Base-by-base conservation (phyloP, 2,888 invertebrate genomes). In the Hypena proboscidalis region DNA sequence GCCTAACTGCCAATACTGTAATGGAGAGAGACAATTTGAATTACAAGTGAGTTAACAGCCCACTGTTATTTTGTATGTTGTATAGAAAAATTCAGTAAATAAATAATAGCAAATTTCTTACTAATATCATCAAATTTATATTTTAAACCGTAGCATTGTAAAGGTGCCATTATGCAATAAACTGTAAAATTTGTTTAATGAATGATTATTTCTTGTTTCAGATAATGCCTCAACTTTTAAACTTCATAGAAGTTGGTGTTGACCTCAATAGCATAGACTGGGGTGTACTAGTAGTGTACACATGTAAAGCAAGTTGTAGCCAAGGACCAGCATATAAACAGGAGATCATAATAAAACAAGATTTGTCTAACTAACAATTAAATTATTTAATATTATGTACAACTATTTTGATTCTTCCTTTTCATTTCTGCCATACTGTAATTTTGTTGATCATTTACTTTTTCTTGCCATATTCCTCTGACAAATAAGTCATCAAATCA, bases 261-360 rank as follows among this genome's bases (percentile, higher is more conserved):
- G 78, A 92, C 29, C 74, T 92, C 1, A 90, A 92, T 46, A 92
- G 91, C 67, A 87, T 98, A 31, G 99, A 99, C 83, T 99, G 98
- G 97, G 99, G 98, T 11, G 94, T 96, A 9, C 80, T 99, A 34
- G 93, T 93, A 30, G 83, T 99, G 13, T 99, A 95, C 80, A 97
- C 97, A 0, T 99, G 99, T 77, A 92, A 92, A 71, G 86, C 92
- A 9, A 97, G 95, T 80, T 99, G 98, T 74, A 79, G 79, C 46
- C 67, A 83, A 43, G 93, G 93, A 7, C 89, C 88, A 4, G 92
- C 92, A 4, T 99, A 99, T 81, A 93, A 93, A 53, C 80, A 89
- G 54, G 98, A 98, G 88, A 94, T 93, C 84, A 74, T 97, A 44
- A 94, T 95, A 88, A 97, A 97, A 86, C 98, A 98, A 88, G 97